Percentiles rank a stretch among this genome's conserved stretches.
phyloP scores from a whole-genome alignment of 2,888 invertebrate species.

The Dicycla oo region DNA sequence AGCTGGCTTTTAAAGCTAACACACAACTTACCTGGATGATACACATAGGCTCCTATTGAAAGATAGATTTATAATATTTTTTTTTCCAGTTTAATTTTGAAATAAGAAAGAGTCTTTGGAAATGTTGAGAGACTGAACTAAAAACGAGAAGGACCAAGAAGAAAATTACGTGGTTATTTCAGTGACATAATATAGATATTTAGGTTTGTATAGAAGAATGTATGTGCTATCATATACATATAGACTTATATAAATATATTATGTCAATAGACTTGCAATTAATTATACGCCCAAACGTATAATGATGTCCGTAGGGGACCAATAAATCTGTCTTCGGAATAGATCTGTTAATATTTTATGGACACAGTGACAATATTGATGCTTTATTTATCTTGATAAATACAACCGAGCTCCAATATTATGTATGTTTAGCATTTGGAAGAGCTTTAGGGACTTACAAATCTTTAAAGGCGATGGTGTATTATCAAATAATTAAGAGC shows the following conservation, averaged over 20 bases:
- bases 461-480: background rate
- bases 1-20: background rate
- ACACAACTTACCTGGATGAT: slow-evolving; percentile 9
- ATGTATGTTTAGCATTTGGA: slow-evolving; percentile 13
- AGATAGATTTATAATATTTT: background rate
- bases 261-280: slow-evolving; percentile 47
- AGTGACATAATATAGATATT: background rate
- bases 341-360: slow-evolving; percentile 56
- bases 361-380: slow-evolving; percentile 38
- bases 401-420: slow-evolving; percentile 13
- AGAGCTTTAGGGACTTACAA: slow-evolving; percentile 6
- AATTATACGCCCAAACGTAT: slow-evolving; percentile 51
- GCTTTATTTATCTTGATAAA: slow-evolving; percentile 50
- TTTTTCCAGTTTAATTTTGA: background rate
- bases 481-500: background rate
- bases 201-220: background rate
- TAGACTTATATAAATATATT: slow-evolving; percentile 7
- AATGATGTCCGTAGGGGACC: slow-evolving; percentile 52
- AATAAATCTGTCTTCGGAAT: slow-evolving; percentile 53
- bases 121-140: background rate
- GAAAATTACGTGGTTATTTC: background rate
- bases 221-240: background rate
- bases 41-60: background rate
- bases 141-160: background rate
- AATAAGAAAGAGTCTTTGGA: background rate